Evolutionary conservation across 1,140 invertebrate genomes (phyloP), one percentile per base, ranked within the genome.

Genomic region (Cydia fagiglandana): DNA sequence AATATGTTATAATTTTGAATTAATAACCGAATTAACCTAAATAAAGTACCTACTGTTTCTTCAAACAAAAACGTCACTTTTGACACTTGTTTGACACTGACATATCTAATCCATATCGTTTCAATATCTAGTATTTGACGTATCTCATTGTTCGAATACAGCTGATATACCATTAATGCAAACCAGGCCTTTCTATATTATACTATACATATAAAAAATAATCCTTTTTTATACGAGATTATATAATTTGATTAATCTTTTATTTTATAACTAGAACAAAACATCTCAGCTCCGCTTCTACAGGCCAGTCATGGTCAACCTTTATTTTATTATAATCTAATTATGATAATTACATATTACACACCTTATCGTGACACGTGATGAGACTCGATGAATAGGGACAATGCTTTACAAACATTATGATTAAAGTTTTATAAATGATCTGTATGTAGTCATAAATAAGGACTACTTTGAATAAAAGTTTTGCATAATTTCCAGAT

Each of bases 261-360:
- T 15, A n/a, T n/a, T n/a, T n/a, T n/a, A n/a, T n/a, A n/a, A n/a
- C n/a, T n/a, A 17, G 24, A 20, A 20, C 15, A 53, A 17, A 24
- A 24, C 56, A 61, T 24, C 20, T 24, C 56, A 61, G n/a, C 53
- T 56, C n/a, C 12, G 2, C 17, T 61, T 61, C 56, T 15, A 38
- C 24, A 66, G 28, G 5, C 15, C 66, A 45, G 66, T 70, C 66
- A 70, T 45, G 30, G 66, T 38, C 66, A 70, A 70, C 66, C 66
- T 38, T 70, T 24, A 24, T 24, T 38, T 70, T 24, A 24, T 24
- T 38, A 70, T 70, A 38, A 70, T 20, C 30, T 70, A 70, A 70
- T 70, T 70, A 70, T 45, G 7, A 70, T 70, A 70, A 70, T 70
- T 45, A 70, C 66, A 70, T 20, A 20, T 45, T 70, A 70, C 66